Percentiles rank a stretch among this genome's conserved stretches.
Conservation (phyloP, 2,113 vertebrate species). For the Ictalurus punctatus region DNA sequence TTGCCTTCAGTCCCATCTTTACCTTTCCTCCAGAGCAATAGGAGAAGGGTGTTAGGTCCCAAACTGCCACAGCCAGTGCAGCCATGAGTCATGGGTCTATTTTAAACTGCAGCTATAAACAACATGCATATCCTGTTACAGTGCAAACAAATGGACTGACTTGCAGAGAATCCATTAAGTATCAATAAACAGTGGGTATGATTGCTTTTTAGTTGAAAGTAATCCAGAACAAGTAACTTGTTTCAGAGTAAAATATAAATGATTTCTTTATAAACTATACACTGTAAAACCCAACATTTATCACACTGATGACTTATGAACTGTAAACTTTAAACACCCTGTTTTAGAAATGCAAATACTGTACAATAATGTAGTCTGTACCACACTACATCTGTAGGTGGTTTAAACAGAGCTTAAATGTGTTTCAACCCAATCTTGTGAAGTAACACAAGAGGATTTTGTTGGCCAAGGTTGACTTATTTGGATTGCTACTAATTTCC, state of each 20-base stretch:
- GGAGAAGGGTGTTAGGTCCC: conserved; percentile 69
- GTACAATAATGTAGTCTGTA: background rate
- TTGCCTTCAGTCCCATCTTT: conserved; percentile 16
- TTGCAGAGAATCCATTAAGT: conserved; percentile 71
- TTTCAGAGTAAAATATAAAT: conserved; percentile 24
- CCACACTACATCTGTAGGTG: conserved; percentile 5
- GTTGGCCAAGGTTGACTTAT: background rate
- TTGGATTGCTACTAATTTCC: conserved; percentile 23
- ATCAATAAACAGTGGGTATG: conserved; percentile 67
- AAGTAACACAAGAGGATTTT: conserved; percentile 16
- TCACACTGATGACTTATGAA: conserved; percentile 16
- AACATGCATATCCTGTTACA: conserved; percentile 65
- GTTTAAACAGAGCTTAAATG: conserved; percentile 1
- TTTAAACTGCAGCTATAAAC: conserved; percentile 68
- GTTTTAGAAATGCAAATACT: background rate
- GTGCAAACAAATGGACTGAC: conserved; percentile 69
- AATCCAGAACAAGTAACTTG: background rate
- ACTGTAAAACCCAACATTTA: conserved; percentile 12
- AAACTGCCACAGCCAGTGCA: conserved; percentile 63
- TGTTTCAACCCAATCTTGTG: conserved; percentile 7
- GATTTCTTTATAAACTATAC: conserved; percentile 20
- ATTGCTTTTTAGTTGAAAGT: conserved; percentile 36
- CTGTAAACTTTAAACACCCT: conserved; percentile 14
- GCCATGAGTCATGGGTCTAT: conserved; percentile 72
- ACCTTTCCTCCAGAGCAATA: conserved; percentile 36